Conservation (phyloP, 2,797 vertebrate species). For the Apogon talboti region DNA sequence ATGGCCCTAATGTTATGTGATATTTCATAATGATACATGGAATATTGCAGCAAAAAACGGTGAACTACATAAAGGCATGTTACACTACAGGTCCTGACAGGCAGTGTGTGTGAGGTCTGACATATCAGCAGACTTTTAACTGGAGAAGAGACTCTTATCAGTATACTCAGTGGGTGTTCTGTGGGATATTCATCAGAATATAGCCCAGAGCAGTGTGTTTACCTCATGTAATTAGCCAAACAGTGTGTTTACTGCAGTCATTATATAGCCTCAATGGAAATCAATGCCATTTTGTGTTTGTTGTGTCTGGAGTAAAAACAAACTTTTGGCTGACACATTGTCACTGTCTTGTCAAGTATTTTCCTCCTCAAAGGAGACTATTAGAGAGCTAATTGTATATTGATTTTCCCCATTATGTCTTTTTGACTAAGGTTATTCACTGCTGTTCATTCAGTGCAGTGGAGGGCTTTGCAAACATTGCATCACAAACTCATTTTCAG, state of each 20-base stretch:
- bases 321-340: slow-evolving; percentile 17
- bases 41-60: background rate
- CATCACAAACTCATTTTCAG: background rate
- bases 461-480: background rate
- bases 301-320: background rate
- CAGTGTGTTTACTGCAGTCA: slow-evolving; percentile 23
- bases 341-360: background rate
- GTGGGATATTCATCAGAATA: background rate
- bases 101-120: background rate
- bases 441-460: background rate
- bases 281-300: slow-evolving; percentile 51
- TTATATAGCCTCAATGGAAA: slow-evolving; percentile 61
- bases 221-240: slow-evolving; percentile 1
- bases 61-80: background rate
- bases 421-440: background rate
- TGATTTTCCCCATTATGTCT: background rate
- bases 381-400: slow-evolving; percentile 17
- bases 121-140: slow-evolving; percentile 1
- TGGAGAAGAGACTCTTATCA: slow-evolving; percentile 1
- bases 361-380: background rate
- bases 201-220: slow-evolving; percentile 5
- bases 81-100: background rate
- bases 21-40: background rate
- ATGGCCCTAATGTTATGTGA: too few relatives aligned
- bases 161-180: background rate